Conservation (phyloP, 2,113 vertebrate species). For the Microtus montanus region DNA sequence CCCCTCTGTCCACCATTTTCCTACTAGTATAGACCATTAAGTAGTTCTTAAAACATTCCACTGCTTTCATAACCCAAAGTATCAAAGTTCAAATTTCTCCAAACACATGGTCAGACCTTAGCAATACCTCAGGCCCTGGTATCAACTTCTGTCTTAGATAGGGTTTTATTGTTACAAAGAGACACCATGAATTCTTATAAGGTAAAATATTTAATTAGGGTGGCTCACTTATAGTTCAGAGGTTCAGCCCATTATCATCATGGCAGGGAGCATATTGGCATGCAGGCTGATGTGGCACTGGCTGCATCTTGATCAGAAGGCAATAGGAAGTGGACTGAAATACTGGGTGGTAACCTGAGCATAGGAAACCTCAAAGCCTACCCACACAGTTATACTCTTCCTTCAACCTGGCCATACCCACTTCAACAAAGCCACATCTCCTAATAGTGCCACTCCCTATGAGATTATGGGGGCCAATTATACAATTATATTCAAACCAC, state of each 20-base stretch:
- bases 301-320: not conserved
- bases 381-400: not conserved
- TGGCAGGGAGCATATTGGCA: not conserved
- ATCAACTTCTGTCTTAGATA: no score
- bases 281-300: not conserved
- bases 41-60: no score
- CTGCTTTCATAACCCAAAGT: no score
- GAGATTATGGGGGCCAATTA: not conserved
- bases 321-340: not conserved
- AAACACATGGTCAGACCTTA: no score
- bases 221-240: not conserved
- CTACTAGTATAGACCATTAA: no score
- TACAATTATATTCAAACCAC: no score
- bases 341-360: not conserved
- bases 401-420: not conserved
- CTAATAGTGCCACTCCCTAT: not conserved
- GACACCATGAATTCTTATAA: not conserved
- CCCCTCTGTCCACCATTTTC: no score
- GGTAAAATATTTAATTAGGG: not conserved
- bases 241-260: not conserved
- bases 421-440: not conserved
- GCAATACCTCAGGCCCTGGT: no score
- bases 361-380: not conserved
- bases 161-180: no score
- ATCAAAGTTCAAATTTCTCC: no score